phyloP scores from a whole-genome alignment of 2,797 vertebrate species.

The Micromesistius poutassou region DNA sequence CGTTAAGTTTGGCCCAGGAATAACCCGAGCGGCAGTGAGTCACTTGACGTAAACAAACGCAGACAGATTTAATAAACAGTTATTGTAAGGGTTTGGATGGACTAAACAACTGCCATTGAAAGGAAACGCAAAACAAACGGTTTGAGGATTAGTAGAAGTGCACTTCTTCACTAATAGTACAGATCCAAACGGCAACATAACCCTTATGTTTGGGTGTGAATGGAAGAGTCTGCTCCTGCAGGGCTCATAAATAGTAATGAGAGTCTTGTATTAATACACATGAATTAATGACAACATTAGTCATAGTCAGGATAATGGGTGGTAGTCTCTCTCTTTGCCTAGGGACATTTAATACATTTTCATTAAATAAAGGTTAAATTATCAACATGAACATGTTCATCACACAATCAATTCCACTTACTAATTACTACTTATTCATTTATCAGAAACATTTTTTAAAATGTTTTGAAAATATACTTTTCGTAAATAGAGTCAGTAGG shows the following conservation, averaged over 20 bases:
- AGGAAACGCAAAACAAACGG: background rate
- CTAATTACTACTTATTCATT: background rate
- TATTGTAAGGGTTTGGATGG: background rate
- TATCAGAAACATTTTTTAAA: background rate
- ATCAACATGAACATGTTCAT: background rate
- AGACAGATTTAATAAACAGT: constrained; percentile 1
- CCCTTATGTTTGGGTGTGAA: background rate
- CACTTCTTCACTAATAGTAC: background rate
- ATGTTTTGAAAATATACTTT: background rate
- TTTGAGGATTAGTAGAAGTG: background rate
- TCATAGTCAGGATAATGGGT: background rate
- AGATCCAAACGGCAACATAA: background rate
- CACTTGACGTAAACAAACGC: background rate
- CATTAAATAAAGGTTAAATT: too few relatives aligned
- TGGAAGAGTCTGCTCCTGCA: background rate
- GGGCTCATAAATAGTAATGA: too few relatives aligned
- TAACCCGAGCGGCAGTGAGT: background rate
- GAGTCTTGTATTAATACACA: background rate
- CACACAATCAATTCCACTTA: background rate
- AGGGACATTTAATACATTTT: too few relatives aligned
- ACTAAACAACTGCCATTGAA: background rate
- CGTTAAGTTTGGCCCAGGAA: constrained; percentile 26
- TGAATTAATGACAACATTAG: background rate
- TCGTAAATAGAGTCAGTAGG: background rate
- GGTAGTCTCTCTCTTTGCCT: too few relatives aligned